Evolutionary conservation across 2,113 vertebrate species (phyloP), one percentile per base, ranked within the genome.

Genomic region (Amazona guildingii): DNA sequence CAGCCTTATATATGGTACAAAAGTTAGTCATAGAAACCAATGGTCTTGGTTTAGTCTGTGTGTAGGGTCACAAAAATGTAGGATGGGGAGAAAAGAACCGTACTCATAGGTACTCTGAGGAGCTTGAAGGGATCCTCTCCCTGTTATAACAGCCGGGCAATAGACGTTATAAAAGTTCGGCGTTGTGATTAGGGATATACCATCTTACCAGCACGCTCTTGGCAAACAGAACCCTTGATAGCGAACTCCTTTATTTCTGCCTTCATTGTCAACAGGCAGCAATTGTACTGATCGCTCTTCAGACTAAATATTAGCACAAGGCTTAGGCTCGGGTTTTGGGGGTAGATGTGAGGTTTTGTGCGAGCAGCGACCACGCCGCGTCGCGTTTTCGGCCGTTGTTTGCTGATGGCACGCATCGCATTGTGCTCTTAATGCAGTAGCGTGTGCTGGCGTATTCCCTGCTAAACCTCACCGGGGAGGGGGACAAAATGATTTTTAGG

Each of bases 351-450:
- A 1, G n/a, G 80, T 18, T 93, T 69, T 68, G 77, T 70, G 78
- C 43, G 44, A 81, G 88, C 86, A 55, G 81, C 23, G 46, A 12
- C 17, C 33, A 5, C 67, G 20, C 89, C 5, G 35, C 61, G 72
- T 43, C 17, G 5, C 44, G 52, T 48, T 86, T 43, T 72, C 2
- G 43, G 91, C 61, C 69, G 82, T 94, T 88, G 80, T 95, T 87
- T 88, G 88, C 85, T 46, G 91, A 66, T 76, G 11, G 80, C 83
- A 86, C 54, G 49, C 94, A 69, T 87, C 35, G 72, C 88, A 76
- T 83, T 86, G 82, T 68, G 72, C 83, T 85, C 31, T 68, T 51
- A 18, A 48, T 75, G 74, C 86, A 43, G 69, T 80, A 73, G 76
- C 49, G 63, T 54, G 81, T 81, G 78, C 70, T 94, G 73, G 64